Percentiles rank a stretch among this genome's conserved stretches.
Conservation (phyloP, 64 coral and sea anemone species). For the Pachyseris speciosa region DNA sequence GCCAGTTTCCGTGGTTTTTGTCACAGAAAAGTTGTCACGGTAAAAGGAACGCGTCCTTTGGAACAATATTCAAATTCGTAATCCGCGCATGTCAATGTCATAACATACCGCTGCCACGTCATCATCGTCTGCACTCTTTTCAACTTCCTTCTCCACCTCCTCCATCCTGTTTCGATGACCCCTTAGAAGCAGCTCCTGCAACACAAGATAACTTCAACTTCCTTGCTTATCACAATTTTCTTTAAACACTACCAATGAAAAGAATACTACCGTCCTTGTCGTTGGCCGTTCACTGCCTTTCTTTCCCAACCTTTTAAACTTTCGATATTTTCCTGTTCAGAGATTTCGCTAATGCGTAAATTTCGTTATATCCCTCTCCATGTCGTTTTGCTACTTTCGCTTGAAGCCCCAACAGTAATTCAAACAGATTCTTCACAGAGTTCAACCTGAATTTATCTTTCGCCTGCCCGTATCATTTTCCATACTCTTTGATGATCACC, state of each 20-base stretch:
- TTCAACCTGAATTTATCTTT: not conserved
- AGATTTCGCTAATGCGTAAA: not conserved
- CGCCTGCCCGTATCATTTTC: not conserved
- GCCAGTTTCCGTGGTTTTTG: not conserved
- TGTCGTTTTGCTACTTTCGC: no score
- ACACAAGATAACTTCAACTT: not conserved
- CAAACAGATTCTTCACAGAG: no score
- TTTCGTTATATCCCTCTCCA: not conserved
- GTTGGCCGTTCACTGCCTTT: not conserved
- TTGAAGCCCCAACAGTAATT: no score
- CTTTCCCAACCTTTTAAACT: not conserved
- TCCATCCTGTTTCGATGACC: slow-evolving; percentile 37
- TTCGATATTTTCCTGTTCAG: not conserved
- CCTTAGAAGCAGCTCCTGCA: slow-evolving; percentile 75
- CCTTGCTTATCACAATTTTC: not conserved
- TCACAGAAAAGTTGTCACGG: not conserved
- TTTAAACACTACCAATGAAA: no score
- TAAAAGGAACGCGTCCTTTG: not conserved
- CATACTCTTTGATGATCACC: not conserved
- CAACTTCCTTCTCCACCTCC: slow-evolving; percentile 41
- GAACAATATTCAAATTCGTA: not conserved
- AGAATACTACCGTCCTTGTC: no score
- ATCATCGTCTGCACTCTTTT: slow-evolving; percentile 33
- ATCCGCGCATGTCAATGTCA: not conserved
- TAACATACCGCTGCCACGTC: slow-evolving; percentile 67